Conservation (phyloP, 2,888 invertebrate species). For the Perdita meconis region DNA sequence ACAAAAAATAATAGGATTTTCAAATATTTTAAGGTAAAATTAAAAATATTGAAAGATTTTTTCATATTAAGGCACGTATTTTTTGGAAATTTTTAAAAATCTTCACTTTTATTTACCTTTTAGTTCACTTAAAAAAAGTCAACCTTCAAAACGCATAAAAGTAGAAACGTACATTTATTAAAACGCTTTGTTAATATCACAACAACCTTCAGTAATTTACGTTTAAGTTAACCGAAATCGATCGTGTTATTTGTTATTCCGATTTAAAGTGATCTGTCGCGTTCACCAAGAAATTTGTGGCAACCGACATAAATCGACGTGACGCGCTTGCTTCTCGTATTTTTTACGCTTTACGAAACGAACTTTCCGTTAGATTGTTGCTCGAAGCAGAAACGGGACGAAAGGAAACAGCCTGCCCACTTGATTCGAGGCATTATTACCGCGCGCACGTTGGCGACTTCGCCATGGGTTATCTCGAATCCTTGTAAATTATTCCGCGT, state of each 20-base stretch:
- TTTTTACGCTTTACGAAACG: background rate
- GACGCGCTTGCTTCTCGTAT: background rate
- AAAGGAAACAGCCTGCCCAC: constrained; percentile 33
- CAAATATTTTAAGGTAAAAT: too few species aligned
- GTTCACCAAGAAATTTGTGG: background rate
- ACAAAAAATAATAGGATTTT: too few species aligned
- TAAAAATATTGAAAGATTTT: too few species aligned
- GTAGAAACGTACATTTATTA: too few species aligned
- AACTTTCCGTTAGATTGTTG: background rate
- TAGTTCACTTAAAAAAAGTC: too few species aligned
- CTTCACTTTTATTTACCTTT: too few species aligned
- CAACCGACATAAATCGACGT: background rate
- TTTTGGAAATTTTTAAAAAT: too few species aligned
- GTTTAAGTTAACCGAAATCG: too few species aligned
- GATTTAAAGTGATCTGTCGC: constrained; percentile 3
- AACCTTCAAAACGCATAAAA: too few species aligned
- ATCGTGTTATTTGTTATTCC: background rate
- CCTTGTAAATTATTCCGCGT: constrained; percentile 58
- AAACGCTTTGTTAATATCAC: too few species aligned
- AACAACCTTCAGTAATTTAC: too few species aligned
- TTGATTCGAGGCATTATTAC: constrained; percentile 31
- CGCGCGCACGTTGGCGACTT: constrained; percentile 33
- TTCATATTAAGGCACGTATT: too few species aligned
- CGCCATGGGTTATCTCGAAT: constrained; percentile 29
- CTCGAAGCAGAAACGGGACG: background rate